Conservation (phyloP, 2,797 vertebrate genomes). For the Balearica regulorum region DNA sequence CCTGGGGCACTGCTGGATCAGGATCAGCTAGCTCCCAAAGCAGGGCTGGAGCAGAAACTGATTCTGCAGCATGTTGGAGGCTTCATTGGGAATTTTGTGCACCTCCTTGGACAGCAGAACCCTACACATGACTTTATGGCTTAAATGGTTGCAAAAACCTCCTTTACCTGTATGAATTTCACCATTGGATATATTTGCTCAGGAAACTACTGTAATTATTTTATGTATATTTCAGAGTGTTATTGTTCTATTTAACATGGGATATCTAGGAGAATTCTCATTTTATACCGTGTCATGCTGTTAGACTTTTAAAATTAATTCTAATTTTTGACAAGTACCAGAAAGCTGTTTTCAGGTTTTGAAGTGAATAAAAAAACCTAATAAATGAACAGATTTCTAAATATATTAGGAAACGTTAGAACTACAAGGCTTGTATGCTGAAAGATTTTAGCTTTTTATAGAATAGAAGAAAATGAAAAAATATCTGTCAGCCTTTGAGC, state of each 20-base stretch:
- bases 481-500: neutral
- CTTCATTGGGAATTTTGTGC: neutral
- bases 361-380: neutral
- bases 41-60: neutral
- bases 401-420: neutral
- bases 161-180: neutral
- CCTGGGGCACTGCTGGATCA: neutral
- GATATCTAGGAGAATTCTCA: neutral
- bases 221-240: neutral
- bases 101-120: neutral
- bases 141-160: neutral
- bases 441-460: neutral
- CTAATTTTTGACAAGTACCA: neutral
- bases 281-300: neutral
- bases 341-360: neutral
- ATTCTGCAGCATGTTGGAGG: neutral
- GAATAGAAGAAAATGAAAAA: neutral
- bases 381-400: neutral
- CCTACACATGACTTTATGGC: neutral
- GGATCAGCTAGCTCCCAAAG: neutral
- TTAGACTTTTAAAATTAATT: neutral
- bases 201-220: neutral
- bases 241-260: neutral
- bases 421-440: neutral
- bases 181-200: neutral